Percentiles rank a stretch among this genome's conserved stretches.
Conservation (phyloP, 2,113 vertebrate species). For the Chloropsis cyanopogon region DNA sequence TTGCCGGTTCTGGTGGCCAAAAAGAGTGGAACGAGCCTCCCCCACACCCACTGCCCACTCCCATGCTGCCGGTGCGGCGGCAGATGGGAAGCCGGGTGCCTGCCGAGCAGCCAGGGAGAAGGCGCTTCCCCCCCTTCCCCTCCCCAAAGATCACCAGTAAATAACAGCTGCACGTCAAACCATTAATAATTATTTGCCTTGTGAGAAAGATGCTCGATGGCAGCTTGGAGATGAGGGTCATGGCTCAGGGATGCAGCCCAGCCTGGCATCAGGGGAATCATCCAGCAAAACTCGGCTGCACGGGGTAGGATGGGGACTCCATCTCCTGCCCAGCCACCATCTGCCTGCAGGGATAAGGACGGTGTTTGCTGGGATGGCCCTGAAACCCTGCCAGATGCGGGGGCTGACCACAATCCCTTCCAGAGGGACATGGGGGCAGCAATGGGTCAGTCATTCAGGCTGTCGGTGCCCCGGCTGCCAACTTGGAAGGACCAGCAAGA, state of each 20-base stretch:
- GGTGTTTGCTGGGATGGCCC: not conserved
- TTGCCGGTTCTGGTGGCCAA: not conserved
- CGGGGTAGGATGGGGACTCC: not conserved
- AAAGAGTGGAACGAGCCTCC: not conserved
- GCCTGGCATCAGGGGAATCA: not conserved
- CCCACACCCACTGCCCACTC: constrained; percentile 45
- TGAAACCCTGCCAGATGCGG: not conserved
- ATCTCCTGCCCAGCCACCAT: not conserved
- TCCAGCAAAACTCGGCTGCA: fast-evolving
- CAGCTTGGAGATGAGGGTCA: not conserved
- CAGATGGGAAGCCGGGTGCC: constrained; percentile 49
- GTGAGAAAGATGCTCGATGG: not conserved
- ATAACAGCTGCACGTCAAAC: not conserved
- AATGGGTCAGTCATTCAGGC: fast-evolving
- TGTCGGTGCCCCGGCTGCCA: not conserved
- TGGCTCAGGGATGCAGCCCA: not conserved
- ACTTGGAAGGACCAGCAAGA: not conserved
- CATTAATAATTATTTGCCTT: not conserved
- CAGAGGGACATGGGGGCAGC: not conserved
- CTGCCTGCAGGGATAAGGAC: not conserved
- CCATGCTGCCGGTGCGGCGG: not conserved
- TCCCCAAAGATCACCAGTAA: not conserved
- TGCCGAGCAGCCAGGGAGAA: constrained; percentile 20
- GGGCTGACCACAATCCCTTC: not conserved
- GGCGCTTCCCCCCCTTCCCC: not conserved